These are phyloP conservation scores for Heloderma charlesbogerti DNA, from an alignment of 2,113 vertebrate species.

Conservation along the genomic window DNA sequence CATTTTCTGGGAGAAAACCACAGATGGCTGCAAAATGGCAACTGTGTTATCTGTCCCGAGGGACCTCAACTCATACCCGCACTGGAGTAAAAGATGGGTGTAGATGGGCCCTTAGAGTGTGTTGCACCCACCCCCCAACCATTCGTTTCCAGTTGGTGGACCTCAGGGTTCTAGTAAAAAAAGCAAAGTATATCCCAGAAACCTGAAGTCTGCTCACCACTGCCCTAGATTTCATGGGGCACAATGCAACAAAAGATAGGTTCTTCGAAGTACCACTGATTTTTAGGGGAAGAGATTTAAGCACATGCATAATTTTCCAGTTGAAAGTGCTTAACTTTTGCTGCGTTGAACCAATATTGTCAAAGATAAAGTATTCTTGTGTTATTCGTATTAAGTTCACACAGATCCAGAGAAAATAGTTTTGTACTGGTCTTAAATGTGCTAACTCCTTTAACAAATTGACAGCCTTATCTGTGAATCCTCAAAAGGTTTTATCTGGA, in stretches of 20 bases:
- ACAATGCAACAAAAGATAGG: neutral
- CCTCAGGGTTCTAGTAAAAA: no score
- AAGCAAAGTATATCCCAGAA: neutral
- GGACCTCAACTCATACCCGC: no score
- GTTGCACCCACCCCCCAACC: no score
- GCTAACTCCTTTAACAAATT: neutral
- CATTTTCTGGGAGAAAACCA: no score
- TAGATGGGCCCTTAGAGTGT: no score
- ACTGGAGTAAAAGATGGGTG: no score
- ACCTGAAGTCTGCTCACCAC: neutral
- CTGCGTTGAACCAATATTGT: neutral
- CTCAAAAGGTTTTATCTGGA: slow-evolving; percentile 9
- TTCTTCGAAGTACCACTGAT: neutral
- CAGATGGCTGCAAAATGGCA: no score
- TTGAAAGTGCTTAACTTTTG: neutral
- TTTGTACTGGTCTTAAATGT: neutral
- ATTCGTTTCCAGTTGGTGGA: no score
- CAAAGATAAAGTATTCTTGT: neutral
- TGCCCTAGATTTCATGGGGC: neutral
- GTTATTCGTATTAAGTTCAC: neutral
- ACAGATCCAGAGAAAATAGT: neutral
- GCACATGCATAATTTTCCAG: neutral
- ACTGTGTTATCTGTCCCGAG: no score
- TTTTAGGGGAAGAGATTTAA: neutral
- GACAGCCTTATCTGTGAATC: neutral